Base-by-base conservation (phyloP, 2,888 invertebrate species). In the Andrena camellia region DNA sequence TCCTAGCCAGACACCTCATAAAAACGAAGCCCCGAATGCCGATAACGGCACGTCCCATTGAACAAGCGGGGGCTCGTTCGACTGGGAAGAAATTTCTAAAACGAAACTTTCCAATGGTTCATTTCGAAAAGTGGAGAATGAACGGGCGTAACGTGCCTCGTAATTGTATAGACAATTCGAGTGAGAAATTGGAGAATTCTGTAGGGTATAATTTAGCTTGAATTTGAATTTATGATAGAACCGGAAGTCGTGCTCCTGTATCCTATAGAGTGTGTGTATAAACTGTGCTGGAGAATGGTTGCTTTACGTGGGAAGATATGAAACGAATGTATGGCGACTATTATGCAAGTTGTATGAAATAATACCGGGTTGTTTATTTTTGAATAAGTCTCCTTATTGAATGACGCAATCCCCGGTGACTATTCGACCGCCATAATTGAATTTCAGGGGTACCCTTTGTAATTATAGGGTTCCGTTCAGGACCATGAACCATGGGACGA, bases 331-430 rank as follows among this genome's bases (percentile, higher is more conserved):
- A 71, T 57, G n/a, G 29, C n/a, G 33, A 26, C 57, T 29, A 60
- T 73, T 13, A 8, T 31, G 5, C 26, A 2, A 59, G 23, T 77
- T n/a, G 2, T 59, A 54, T 35, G 13, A 59, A 29, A 57, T 48
- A 57, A 10, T 42, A 60, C 23, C 26, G 42, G 42, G 26, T 31
- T 60, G 26, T 70, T 78, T 78, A 80, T 33, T 80, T 52, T n/a
- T 48, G 23, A 52, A 4, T 42, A 48, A 26, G 31, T 17, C 13
- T 70, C 50, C 52, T 29, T 29, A 26, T 60, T 66, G 20, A 59
- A 59, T 71, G 54, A 76, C 3, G 17, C 26, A 48, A 26, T 73
- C 35, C 7, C 23, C 10, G 17, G 29, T 57, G 23, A 8, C 2
- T 57, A 64, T 50, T 64, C 50, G 33, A 7, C 23, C 31, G 71